A percentile compares a stretch with the other conserved stretches of the same genome.
Conservation (phyloP, 2,113 vertebrate species). For the Rhinoderma darwinii region DNA sequence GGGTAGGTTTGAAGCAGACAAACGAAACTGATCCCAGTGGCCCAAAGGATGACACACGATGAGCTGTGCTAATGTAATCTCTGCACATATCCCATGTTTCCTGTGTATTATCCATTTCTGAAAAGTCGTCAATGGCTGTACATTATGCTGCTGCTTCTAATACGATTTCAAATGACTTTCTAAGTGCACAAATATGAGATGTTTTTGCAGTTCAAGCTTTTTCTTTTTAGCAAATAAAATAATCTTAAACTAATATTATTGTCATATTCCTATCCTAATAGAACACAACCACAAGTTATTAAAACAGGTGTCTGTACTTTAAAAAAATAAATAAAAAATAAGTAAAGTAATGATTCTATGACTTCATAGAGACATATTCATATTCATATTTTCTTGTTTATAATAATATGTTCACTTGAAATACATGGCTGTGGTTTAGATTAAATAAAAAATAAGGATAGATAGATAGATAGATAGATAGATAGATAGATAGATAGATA, state of each 20-base stretch:
- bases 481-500: no score
- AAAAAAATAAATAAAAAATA: no score
- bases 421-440: no score
- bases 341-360: not conserved
- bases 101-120: conserved; percentile 15
- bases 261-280: not conserved
- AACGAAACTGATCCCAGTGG: conserved; percentile 3
- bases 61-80: conserved; percentile 35
- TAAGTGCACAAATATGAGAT: not conserved
- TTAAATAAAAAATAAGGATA: no score
- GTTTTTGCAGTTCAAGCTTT: not conserved
- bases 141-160: not conserved
- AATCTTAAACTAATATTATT: not conserved
- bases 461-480: no score
- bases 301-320: no score
- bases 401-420: not conserved
- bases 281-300: not conserved
- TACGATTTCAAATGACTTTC: conserved; percentile 27
- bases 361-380: not conserved
- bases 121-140: not conserved
- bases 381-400: not conserved
- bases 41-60: conserved; percentile 38
- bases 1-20: conserved; percentile 11
- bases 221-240: not conserved
- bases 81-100: conserved; percentile 32